phyloP scores from a whole-genome alignment of 1,140 invertebrate genomes.

The Nasonia vitripennis region DNA sequence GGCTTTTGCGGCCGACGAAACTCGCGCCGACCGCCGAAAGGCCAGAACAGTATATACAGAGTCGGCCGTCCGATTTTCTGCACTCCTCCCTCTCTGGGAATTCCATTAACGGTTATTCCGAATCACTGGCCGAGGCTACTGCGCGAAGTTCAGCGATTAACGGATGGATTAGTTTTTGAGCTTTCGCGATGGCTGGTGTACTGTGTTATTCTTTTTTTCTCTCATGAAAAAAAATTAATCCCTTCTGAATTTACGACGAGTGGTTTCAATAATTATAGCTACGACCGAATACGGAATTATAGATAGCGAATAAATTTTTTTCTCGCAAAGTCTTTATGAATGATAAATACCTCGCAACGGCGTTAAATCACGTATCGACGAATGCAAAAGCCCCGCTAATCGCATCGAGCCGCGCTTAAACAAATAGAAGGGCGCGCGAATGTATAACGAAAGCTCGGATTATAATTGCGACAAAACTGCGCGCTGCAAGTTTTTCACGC shows the following conservation, averaged over 20 bases:
- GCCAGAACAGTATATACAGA: neutral
- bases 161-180: neutral
- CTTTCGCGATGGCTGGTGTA: neutral
- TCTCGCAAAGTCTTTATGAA: no score
- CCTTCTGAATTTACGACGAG: no score
- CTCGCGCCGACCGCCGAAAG: constrained; percentile 1
- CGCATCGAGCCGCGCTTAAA: neutral
- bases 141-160: neutral
- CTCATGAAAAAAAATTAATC: no score
- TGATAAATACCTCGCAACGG: no score
- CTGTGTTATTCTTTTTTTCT: no score
- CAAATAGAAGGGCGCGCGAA: neutral
- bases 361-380: neutral
- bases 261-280: no score
- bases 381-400: neutral
- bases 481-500: neutral
- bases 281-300: no score
- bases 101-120: constrained; percentile 28
- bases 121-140: neutral
- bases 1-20: constrained; percentile 32
- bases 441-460: no score
- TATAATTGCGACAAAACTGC: constrained; percentile 22
- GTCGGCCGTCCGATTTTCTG: constrained; percentile 10
- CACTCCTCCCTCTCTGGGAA: neutral
- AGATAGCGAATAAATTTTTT: no score